Percentiles rank a stretch among this genome's conserved stretches.
phyloP scores from a whole-genome alignment of 2,797 vertebrate genomes.

The Parauchenoglanis punctatus region DNA sequence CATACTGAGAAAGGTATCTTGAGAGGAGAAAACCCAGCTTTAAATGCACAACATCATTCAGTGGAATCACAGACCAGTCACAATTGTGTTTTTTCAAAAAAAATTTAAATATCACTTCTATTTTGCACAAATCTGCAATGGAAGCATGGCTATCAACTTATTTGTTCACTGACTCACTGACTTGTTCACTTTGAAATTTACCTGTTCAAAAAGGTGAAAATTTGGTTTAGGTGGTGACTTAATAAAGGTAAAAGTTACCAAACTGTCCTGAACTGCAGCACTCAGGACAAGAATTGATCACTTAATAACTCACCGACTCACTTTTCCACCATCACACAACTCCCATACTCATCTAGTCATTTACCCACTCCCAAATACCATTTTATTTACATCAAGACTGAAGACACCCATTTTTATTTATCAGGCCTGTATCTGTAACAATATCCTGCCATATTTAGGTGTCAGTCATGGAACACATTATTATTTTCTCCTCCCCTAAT shows the following conservation, averaged over 20 bases:
- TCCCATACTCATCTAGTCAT: neutral
- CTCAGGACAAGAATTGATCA: neutral
- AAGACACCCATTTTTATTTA: conserved; percentile 20
- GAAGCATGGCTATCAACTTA: neutral
- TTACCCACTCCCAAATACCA: neutral
- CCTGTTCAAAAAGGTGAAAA: neutral
- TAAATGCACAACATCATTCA: no score
- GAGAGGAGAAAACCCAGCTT: no score
- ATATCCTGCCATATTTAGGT: neutral
- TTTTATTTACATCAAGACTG: neutral
- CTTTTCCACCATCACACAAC: neutral
- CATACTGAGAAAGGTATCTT: no score
- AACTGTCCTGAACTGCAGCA: neutral
- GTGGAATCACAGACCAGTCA: no score
- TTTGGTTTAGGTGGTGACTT: neutral
- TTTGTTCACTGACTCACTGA: neutral
- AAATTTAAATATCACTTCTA: no score
- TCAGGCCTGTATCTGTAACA: neutral
- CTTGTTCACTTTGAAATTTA: neutral
- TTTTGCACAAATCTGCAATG: no score
- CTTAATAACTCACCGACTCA: neutral
- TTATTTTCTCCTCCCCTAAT: conserved; percentile 4
- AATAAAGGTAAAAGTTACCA: neutral
- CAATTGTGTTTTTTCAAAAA: no score
- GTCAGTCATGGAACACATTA: conserved; percentile 13